phyloP scores from a whole-genome alignment of 2,113 vertebrate species.

The Pomatorhinus ruficollis region DNA sequence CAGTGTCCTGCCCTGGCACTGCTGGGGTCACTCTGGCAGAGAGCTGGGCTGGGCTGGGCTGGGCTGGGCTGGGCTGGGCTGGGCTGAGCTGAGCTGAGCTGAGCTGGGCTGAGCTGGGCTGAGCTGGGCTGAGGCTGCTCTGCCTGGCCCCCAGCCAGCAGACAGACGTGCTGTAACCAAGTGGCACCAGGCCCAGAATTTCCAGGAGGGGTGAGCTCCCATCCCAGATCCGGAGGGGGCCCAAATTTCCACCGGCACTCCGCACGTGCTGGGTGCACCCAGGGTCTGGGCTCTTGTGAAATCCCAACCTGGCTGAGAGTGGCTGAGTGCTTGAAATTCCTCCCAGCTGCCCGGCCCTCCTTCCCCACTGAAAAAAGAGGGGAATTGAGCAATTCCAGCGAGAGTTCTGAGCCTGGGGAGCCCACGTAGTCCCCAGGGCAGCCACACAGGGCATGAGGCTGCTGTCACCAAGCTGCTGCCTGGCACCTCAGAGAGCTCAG shows the following conservation, averaged over 20 bases:
- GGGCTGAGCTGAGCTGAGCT: background rate
- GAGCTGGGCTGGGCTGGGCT: background rate
- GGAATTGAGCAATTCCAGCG: conserved; percentile 26
- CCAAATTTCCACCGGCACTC: background rate
- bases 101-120: background rate
- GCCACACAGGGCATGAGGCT: background rate
- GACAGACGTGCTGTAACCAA: conserved; percentile 28
- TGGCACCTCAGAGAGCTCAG: background rate
- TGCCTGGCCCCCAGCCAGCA: background rate
- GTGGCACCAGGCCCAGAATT: conserved; percentile 24
- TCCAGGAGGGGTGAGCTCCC: conserved; percentile 36
- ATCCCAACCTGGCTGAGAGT: background rate
- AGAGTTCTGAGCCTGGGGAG: background rate
- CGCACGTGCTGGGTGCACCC: background rate
- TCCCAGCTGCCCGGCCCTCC: background rate
- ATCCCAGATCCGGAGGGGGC: background rate
- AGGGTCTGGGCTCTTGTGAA: conserved; percentile 28
- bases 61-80: background rate
- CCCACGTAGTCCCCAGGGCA: background rate
- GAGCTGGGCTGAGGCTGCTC: background rate
- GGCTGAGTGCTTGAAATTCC: conserved; percentile 47
- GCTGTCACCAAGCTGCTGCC: background rate
- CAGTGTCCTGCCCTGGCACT: background rate
- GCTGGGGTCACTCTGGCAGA: background rate
- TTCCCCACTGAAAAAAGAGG: background rate